Percentiles rank a stretch among this genome's conserved stretches.
Conservation (phyloP, 2,113 vertebrate genomes). For the Brachionichthys hirsutus region DNA sequence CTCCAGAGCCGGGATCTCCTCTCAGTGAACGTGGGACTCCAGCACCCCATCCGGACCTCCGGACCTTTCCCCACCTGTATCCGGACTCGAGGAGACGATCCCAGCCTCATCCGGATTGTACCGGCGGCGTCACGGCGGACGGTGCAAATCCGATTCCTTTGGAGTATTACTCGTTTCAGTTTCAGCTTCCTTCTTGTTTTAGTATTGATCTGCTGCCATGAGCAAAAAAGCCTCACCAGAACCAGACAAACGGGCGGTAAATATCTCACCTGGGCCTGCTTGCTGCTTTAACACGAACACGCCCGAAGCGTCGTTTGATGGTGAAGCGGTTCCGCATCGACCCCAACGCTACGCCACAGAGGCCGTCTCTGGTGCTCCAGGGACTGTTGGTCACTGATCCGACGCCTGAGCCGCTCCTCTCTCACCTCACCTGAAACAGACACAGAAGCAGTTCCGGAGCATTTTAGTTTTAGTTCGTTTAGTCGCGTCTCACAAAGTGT, state of each 20-base stretch:
- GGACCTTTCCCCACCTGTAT: slow-evolving; percentile 1
- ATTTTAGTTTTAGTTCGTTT: not conserved
- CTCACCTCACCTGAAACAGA: not conserved
- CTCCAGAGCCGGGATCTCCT: slow-evolving; percentile 16
- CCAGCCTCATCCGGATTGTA: slow-evolving; percentile 25
- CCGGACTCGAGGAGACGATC: not conserved
- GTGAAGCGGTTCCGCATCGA: not conserved
- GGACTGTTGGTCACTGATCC: no score
- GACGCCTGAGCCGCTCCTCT: not conserved
- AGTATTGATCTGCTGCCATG: not conserved
- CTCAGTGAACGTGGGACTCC: not conserved
- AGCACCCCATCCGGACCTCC: not conserved
- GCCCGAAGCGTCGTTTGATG: not conserved
- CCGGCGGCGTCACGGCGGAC: slow-evolving; percentile 4
- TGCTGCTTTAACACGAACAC: not conserved
- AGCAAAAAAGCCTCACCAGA: no score
- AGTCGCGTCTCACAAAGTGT: not conserved
- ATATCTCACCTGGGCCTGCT: no score
- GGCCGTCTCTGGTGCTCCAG: no score
- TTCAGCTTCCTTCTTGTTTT: not conserved
- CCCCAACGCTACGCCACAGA: not conserved
- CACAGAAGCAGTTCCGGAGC: not conserved
- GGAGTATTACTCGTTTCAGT: not conserved
- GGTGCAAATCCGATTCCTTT: slow-evolving; percentile 16
- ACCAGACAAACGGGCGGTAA: no score